Base-by-base conservation (phyloP, 2,888 invertebrate genomes). In the Ennomos fuscantarius region DNA sequence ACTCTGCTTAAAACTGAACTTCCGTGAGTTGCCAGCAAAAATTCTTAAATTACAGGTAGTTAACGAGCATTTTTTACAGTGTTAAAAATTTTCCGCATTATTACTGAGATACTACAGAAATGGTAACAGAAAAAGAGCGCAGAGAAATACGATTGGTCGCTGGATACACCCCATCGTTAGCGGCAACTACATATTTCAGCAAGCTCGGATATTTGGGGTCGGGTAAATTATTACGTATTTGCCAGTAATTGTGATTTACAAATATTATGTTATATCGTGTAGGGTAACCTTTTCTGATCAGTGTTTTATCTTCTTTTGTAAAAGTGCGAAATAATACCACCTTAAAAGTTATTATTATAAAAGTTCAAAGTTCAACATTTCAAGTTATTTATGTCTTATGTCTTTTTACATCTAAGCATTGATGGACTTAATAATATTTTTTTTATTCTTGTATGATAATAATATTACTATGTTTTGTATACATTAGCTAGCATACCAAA, bases 81-180 rank as follows among this genome's bases (percentile, higher is more conserved):
- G 70, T 70, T 72, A 63, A 65, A 59, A 60, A 47, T 62, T 65
- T 70, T 66, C 65, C 60, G 65, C 69, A 66, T 69, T 74, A 67
- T 69, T 67, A 62, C 55, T 60, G 62, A 34, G 43, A 62, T 65
- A 67, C 59, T 65, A 60, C 36, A 55, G 56, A 50, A 62, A 49
- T 43, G 61, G 58, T 41, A 53, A 36, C 39, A 55, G 49, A 39
- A 48, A 50, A 33, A 44, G 34, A 15, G 33, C 15, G 42, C 47
- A 37, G 36, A 49, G 51, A 54, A 57, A 55, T 54, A 59, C 53
- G 52, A 51, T 44, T 55, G 41, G 45, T 52, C 49, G 51, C 61
- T 62, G 53, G 51, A 52, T 53, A 60, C 36, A 39, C 49, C 56
- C 55, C 55, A 48, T 47, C 44, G 37, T 39, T 35, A 13, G 51